Conservation (phyloP, 92 coral and sea anemone genomes). For the Meandrina meandrites region DNA sequence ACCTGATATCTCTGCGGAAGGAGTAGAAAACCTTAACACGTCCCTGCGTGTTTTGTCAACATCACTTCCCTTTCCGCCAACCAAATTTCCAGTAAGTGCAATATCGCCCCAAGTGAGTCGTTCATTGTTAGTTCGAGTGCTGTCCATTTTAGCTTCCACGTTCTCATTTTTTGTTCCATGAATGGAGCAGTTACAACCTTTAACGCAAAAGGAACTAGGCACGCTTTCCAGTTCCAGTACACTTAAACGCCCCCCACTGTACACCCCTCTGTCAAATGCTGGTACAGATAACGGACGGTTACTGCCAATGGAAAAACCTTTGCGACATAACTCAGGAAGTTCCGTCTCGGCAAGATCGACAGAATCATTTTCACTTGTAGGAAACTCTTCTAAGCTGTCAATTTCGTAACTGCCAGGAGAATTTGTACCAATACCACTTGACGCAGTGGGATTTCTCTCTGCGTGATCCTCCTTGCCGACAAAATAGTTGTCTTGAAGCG, state of each 20-base stretch:
- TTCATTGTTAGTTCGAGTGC: not conserved
- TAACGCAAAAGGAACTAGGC: constrained; percentile 31
- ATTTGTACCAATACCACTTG: constrained; percentile 60
- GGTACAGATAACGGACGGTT: not conserved
- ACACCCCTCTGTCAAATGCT: constrained; percentile 8
- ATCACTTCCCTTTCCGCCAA: not conserved
- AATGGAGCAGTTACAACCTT: not conserved
- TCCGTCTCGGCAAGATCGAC: not conserved
- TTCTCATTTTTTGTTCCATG: not conserved
- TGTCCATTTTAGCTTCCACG: not conserved
- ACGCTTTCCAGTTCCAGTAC: constrained; percentile 40
- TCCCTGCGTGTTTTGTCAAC: not conserved
- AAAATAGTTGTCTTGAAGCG: not conserved
- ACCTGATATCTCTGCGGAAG: constrained; percentile 15
- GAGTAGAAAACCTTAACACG: constrained; percentile 8
- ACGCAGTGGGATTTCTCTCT: constrained; percentile 23
- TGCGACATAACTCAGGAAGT: not conserved
- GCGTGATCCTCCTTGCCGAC: not conserved
- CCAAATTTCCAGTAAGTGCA: not conserved
- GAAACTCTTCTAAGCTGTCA: constrained; percentile 48
- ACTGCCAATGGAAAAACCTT: not conserved
- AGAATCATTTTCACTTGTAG: not conserved
- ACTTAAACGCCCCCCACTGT: constrained; percentile 52
- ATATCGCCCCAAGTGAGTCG: constrained; percentile 44
- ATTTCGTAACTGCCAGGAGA: constrained; percentile 41